Percentiles rank a stretch among this genome's conserved stretches.
Evolutionary conservation across 2,888 invertebrate genomes (phyloP).

Genomic region (Orchestes rusci): DNA sequence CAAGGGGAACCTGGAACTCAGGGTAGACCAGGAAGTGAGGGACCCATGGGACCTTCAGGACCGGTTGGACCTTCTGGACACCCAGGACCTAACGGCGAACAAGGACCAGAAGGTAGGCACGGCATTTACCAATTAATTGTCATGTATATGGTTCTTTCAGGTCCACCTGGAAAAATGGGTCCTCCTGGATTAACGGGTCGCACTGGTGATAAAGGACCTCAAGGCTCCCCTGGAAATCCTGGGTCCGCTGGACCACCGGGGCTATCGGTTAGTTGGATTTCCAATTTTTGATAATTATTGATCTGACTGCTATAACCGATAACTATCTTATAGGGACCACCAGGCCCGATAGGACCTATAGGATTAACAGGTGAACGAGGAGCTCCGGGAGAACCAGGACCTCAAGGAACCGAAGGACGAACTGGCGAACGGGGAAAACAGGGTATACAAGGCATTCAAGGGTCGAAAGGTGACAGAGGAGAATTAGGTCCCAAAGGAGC

Average conservation of each 20-base stretch:
- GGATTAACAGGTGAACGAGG: conserved; percentile 69
- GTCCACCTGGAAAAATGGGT: conserved; percentile 59
- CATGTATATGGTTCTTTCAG: conserved; percentile 4
- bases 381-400: conserved; percentile 63
- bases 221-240: conserved; percentile 56
- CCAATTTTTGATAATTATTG: not conserved
- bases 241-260: conserved; percentile 64
- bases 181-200: conserved; percentile 65
- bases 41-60: conserved; percentile 62
- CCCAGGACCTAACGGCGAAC: conserved; percentile 54
- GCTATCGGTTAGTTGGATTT: conserved; percentile 48
- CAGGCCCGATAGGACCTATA: conserved; percentile 57
- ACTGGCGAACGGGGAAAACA: conserved; percentile 71
- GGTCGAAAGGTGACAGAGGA: conserved; percentile 53
- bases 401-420: conserved; percentile 68
- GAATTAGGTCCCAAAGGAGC: conserved; percentile 63
- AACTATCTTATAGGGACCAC: conserved; percentile 51
- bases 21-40: conserved; percentile 67
- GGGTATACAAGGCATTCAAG: conserved; percentile 69
- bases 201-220: conserved; percentile 70
- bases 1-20: conserved; percentile 65
- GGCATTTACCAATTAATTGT: not conserved
- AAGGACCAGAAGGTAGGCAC: conserved; percentile 49
- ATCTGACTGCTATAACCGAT: not conserved
- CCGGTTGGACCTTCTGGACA: conserved; percentile 60